Evolutionary conservation across 2,888 invertebrate species (phyloP).

Genomic region (Boloria euphrosyne): DNA sequence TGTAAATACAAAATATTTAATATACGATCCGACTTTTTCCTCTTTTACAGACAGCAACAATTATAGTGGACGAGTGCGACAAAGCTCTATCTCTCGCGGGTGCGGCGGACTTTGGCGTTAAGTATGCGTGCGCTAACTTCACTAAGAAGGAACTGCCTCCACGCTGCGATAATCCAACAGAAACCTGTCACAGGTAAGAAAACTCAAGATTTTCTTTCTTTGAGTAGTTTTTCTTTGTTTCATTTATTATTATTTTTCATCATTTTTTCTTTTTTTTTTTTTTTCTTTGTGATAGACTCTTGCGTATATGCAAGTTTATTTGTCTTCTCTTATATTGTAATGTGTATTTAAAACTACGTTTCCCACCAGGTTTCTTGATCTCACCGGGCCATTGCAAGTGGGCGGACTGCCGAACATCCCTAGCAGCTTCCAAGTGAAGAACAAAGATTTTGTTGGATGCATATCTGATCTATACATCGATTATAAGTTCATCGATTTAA

Average conservation of each 20-base stretch:
- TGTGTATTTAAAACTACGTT: conserved; percentile 24
- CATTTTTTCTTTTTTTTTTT: too few species aligned
- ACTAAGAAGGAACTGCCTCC: conserved; percentile 88
- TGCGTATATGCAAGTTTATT: too few species aligned
- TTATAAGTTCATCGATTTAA: conserved; percentile 92
- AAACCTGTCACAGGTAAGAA: conserved; percentile 86
- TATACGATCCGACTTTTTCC: conserved; percentile 14
- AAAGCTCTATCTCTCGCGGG: conserved; percentile 89
- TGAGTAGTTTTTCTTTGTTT: too few species aligned
- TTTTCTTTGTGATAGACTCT: too few species aligned
- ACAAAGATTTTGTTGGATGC: conserved; percentile 94
- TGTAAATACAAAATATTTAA: too few species aligned
- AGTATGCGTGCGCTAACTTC: conserved; percentile 92
- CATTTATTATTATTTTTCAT: too few species aligned
- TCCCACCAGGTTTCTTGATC: conserved; percentile 88
- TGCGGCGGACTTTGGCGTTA: conserved; percentile 86
- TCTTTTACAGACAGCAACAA: conserved; percentile 86
- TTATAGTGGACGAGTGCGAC: conserved; percentile 94
- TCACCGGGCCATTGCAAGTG: conserved; percentile 95
- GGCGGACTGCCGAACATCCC: conserved; percentile 94
- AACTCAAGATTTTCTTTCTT: not conserved
- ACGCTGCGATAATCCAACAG: conserved; percentile 88
- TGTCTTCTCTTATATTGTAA: conserved; percentile 10
- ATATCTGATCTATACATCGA: conserved; percentile 94
- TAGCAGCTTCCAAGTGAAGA: conserved; percentile 88